Evolutionary conservation across 2,888 invertebrate genomes (phyloP), one percentile per base, ranked within the genome.

Genomic region (Ashinkailepas kermadecensis): DNA sequence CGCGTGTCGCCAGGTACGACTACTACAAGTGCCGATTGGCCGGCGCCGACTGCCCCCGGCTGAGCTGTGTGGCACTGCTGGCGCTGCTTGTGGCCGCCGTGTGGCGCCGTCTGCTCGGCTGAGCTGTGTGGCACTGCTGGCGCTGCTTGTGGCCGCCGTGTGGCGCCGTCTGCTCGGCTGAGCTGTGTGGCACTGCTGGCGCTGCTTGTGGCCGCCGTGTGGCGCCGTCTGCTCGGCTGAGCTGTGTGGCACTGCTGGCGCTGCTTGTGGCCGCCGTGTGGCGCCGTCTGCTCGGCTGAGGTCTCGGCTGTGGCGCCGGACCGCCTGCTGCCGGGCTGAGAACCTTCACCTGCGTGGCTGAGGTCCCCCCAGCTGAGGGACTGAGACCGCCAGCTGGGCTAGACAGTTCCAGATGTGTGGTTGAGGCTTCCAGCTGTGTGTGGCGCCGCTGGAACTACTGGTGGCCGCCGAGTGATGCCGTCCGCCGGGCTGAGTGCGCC

Each of bases 1-100:
- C 15, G 8, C 62, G 78, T 8, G 78, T 74, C 80, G 59, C 11
- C 85, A 89, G 90, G 84, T 94, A 93, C 84, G 95, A 96, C 87
- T 94, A 95, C 92, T 94, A 96, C 86, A 95, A 94, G 86, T 98
- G 97, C 87, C 91, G 97, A 62, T 88, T 97, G 84, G 97, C 97
- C 0, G 95, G 94, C 54, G 95, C 95, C 0, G 90, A 92, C 0
- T 90, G 90, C 1, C 87, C 92, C 82, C 91, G 92, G 85, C 90
- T 90, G 79, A 93, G 91, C 86, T 86, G 86, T 85, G 81, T 88
- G 21, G 57, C 83, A 25, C 78, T 84, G 54, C 64, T 84, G 67
- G 74, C 81, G 15, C 82, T 84, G 8, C 65, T 83, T 6, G 25
- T 13, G n/a, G 67, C 67, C 12, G 25, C 25, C 25, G 25, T 67